phyloP scores from a whole-genome alignment of 2,888 invertebrate species.

The Aspidiotus destructor region DNA sequence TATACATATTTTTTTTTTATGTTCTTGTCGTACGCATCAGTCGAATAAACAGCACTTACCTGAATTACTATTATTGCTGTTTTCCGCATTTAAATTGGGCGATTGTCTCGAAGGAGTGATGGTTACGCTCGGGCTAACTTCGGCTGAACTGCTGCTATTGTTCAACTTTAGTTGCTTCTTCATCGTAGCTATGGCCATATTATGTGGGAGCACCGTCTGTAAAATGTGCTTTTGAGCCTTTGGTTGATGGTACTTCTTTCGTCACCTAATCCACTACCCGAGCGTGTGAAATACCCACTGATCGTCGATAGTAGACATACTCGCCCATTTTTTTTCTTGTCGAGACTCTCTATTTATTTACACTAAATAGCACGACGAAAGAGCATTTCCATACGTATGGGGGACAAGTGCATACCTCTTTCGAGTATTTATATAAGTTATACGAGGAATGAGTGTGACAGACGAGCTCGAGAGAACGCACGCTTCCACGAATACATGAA shows the following conservation, averaged over 20 bases:
- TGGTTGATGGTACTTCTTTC: too few relatives aligned
- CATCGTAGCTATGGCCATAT: conserved; percentile 42
- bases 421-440: background rate
- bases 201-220: conserved; percentile 46
- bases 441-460: background rate
- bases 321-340: too few relatives aligned
- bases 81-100: conserved; percentile 18
- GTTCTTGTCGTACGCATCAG: too few relatives aligned
- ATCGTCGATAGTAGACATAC: background rate
- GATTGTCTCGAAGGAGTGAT: conserved; percentile 28
- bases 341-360: too few relatives aligned
- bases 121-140: conserved; percentile 26
- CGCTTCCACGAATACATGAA: background rate
- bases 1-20: too few relatives aligned
- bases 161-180: conserved; percentile 38
- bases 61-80: conserved; percentile 29
- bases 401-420: too few relatives aligned
- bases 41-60: conserved; percentile 12
- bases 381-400: too few relatives aligned
- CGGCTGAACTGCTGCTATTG: conserved; percentile 27
- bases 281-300: background rate
- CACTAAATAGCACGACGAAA: too few relatives aligned
- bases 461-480: background rate
- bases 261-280: too few relatives aligned
- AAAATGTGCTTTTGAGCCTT: conserved; percentile 36